Base-by-base conservation (phyloP, 2,888 invertebrate species). In the Synergus umbraculus region DNA sequence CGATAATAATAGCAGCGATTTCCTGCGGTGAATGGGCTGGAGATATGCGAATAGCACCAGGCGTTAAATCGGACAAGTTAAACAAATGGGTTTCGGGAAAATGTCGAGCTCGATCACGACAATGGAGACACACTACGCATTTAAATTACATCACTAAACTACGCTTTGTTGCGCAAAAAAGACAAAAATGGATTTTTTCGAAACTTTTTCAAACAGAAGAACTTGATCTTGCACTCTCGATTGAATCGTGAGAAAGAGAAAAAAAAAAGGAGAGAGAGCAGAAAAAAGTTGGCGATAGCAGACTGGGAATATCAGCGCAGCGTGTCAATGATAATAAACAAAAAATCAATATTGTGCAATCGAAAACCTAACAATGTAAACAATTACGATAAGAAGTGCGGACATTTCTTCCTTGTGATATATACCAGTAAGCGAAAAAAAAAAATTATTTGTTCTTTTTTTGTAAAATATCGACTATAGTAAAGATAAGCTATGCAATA, bases 271-370 rank as follows among this genome's bases (percentile, higher is more conserved):
- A 15, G 46, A n/a, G 13, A 29, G 13, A 69, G 46, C 46, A 69
- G 46, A 67, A 29, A 29, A 67, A 13, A 46, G n/a, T 69, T 13
- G 12, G 22, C 13, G 46, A 67, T 67, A 67, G 67, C 12, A 46
- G 44, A 67, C 44, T 2, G 67, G 18, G 3, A 67, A 67, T 67
- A 67, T 67, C 67, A 46, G 46, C 67, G 44, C 44, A 43, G 67
- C 46, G 44, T 67, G 67, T 43, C 67, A 46, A 22, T 67, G 67
- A 67, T 67, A 67, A 67, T 44, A n/a, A 76, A 76, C 2, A 41
- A 76, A 37, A 29, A 76, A 60, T 15, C 18, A 66, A 22, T 64
- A 69, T 69, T 69, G 46, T 69, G 67, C 46, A 46, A 69, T 15
- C 2, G 13, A 29, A 69, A 69, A 46, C 29, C 18, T 67, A 49